A percentile compares a stretch with the other conserved stretches of the same genome.
These are phyloP conservation scores for Anthoscopus minutus DNA, from an alignment of 2,113 vertebrate genomes.

Conservation along the genomic window DNA sequence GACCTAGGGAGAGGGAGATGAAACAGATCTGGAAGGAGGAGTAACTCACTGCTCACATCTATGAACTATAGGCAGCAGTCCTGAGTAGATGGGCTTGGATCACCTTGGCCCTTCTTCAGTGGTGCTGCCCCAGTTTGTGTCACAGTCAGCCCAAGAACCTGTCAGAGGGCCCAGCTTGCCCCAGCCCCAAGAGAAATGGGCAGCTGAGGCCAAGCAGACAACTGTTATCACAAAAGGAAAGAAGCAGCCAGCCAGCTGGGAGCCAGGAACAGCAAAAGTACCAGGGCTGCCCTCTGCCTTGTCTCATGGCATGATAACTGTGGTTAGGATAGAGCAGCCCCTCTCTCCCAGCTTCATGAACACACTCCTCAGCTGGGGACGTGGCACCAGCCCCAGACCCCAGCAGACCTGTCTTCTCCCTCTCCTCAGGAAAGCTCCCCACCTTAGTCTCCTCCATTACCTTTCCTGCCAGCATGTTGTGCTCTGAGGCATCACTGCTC, in stretches of 20 bases:
- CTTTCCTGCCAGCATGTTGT: background rate
- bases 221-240: background rate
- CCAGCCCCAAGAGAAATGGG: background rate
- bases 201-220: background rate
- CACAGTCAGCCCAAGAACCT: background rate
- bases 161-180: background rate
- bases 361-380: background rate
- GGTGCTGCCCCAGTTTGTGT: rapidly evolving
- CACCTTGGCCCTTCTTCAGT: background rate
- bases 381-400: background rate
- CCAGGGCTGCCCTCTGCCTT: background rate
- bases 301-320: rapidly evolving
- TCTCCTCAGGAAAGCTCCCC: background rate
- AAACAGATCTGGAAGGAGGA: background rate
- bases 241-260: background rate
- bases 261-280: background rate
- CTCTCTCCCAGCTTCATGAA: rapidly evolving
- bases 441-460: background rate
- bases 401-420: background rate
- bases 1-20: background rate
- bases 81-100: background rate
- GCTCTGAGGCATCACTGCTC: background rate
- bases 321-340: background rate
- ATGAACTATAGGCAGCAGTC: background rate
- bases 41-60: background rate